Conservation (phyloP, 35 echinoderm and acorn worm genomes). For the Chiridota heheva region DNA sequence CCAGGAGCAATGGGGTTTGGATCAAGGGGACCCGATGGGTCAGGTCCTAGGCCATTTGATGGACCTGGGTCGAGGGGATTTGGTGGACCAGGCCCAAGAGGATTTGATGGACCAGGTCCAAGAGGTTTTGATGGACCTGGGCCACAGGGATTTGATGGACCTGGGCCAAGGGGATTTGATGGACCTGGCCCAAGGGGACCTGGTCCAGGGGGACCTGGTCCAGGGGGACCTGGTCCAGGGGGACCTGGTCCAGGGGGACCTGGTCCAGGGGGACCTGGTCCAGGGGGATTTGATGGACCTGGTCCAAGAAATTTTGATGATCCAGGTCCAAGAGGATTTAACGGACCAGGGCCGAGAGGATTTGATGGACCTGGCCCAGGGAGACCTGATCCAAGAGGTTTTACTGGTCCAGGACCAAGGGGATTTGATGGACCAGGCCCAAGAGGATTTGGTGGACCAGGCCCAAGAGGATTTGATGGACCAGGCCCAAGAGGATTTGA, state of each 20-base stretch:
- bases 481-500: constrained; percentile 12
- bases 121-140: constrained; percentile 10
- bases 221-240: neutral
- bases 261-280: neutral
- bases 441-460: constrained; percentile 26
- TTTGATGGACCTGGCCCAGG: constrained; percentile 25
- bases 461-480: constrained; percentile 21
- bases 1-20: neutral
- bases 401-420: constrained; percentile 13
- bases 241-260: neutral
- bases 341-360: constrained; percentile 19
- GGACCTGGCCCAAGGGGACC: constrained; percentile 10
- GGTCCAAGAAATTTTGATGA: constrained; percentile 8
- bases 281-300: too few relatives aligned
- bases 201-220: neutral
- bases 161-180: constrained; percentile 6
- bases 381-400: neutral
- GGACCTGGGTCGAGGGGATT: constrained; percentile 1
- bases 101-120: constrained; percentile 34
- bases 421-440: constrained; percentile 26
- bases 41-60: neutral
- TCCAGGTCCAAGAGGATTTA: neutral
- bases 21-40: neutral
- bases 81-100: constrained; percentile 35
- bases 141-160: constrained; percentile 16